Percentiles rank a stretch among this genome's conserved stretches.
Evolutionary conservation across 2,888 invertebrate species (phyloP).

Genomic region (Girardia tigrina): DNA sequence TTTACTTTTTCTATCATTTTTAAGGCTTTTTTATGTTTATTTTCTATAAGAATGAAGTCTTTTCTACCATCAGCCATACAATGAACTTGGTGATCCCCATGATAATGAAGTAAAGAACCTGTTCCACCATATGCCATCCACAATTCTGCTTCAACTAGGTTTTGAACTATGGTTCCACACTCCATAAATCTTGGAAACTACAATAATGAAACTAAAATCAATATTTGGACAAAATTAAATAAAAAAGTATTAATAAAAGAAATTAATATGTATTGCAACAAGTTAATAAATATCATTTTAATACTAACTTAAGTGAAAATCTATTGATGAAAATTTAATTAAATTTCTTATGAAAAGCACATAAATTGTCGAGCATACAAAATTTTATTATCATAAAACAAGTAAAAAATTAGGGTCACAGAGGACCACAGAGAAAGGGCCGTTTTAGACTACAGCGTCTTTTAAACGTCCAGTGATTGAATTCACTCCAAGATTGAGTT

Average conservation of each 20-base stretch:
- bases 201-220: no score
- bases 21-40: slow-evolving; percentile 41
- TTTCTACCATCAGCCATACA: slow-evolving; percentile 49
- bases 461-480: no score
- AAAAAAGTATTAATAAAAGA: neutral
- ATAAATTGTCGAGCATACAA: no score
- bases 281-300: no score
- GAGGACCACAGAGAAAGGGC: no score
- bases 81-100: slow-evolving; percentile 48
- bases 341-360: no score
- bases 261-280: neutral
- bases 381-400: no score
- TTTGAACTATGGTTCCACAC: slow-evolving; percentile 43
- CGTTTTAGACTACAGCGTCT: no score
- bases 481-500: no score
- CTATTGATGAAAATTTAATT: no score
- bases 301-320: no score
- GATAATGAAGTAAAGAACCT: slow-evolving; percentile 45
- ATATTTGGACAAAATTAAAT: neutral
- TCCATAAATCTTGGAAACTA: slow-evolving; percentile 41
- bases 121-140: slow-evolving; percentile 50
- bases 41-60: slow-evolving; percentile 47
- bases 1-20: slow-evolving; percentile 40
- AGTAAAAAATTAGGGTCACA: no score
- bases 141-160: slow-evolving; percentile 44